phyloP scores from a whole-genome alignment of 2,888 invertebrate species.

The Calameuta filiformis region DNA sequence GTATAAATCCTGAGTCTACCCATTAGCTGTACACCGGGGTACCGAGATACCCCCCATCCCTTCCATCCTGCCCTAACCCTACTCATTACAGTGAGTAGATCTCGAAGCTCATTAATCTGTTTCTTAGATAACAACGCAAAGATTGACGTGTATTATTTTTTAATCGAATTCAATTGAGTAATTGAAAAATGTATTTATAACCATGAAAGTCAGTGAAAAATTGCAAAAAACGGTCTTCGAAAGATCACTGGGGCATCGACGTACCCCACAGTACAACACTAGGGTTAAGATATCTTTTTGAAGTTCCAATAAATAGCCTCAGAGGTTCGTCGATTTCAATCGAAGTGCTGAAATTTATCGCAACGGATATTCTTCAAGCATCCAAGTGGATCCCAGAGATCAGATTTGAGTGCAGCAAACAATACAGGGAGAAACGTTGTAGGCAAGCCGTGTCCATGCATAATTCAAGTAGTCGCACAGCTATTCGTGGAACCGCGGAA shows the following conservation, averaged over 20 bases:
- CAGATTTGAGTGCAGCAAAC: constrained; percentile 58
- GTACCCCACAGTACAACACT: no score
- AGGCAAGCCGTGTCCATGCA: constrained; percentile 65
- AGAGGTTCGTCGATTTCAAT: neutral
- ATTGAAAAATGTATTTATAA: neutral
- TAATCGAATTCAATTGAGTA: neutral
- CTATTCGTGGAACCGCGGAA: constrained; percentile 56
- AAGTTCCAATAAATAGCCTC: neutral
- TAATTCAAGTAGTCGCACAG: constrained; percentile 64
- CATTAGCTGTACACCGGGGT: neutral
- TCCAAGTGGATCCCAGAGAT: constrained; percentile 50
- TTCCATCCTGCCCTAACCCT: neutral
- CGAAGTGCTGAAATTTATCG: neutral
- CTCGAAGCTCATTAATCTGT: neutral
- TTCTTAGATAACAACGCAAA: neutral
- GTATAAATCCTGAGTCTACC: no score
- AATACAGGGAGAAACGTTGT: constrained; percentile 53
- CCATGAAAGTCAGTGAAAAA: neutral
- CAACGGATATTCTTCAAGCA: neutral
- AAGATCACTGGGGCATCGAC: no score
- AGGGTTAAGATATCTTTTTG: neutral
- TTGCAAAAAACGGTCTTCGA: no score
- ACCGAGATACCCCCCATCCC: neutral
- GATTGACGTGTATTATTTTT: neutral
- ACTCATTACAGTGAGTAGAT: neutral